Conservation (phyloP, 2,888 invertebrate genomes). For the Pseudococcus jackbeardsleyi region DNA sequence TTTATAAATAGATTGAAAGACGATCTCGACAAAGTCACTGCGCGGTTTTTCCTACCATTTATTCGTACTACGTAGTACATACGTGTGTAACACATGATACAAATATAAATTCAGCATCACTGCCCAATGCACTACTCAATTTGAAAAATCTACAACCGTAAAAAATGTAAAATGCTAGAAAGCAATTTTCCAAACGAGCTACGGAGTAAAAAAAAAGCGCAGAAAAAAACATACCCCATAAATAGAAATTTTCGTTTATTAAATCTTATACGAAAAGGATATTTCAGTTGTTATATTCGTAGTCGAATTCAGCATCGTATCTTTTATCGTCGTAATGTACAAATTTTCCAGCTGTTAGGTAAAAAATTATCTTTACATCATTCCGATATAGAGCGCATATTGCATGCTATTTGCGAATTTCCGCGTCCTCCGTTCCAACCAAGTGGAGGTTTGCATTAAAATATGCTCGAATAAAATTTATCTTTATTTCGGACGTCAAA, state of each 20-base stretch:
- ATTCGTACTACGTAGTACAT: too few relatives aligned
- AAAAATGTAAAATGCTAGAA: conserved; percentile 19
- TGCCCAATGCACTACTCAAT: conserved; percentile 12
- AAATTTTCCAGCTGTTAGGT: conserved; percentile 12
- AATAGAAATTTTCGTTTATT: conserved; percentile 28
- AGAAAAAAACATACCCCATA: not conserved
- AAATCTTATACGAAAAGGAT: conserved; percentile 8
- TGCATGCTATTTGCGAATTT: conserved; percentile 22
- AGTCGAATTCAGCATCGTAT: not conserved
- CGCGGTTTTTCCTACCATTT: not conserved
- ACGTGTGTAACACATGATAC: not conserved
- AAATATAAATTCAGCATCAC: conserved; percentile 32
- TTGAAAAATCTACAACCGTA: conserved; percentile 4
- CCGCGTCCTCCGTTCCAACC: not conserved
- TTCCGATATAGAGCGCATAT: conserved; percentile 1
- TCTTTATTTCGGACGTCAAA: conserved; percentile 50
- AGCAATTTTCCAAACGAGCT: conserved; percentile 23
- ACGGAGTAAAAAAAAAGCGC: not conserved
- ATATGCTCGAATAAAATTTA: conserved; percentile 29
- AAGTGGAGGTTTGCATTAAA: conserved; percentile 7
- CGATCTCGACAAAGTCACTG: not conserved
- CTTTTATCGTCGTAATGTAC: conserved; percentile 18
- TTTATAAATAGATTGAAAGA: conserved; percentile 1
- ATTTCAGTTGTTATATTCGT: conserved; percentile 31
- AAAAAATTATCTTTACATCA: conserved; percentile 23